Conservation (phyloP, 2,888 invertebrate species). For the Drosophila ochracea region DNA sequence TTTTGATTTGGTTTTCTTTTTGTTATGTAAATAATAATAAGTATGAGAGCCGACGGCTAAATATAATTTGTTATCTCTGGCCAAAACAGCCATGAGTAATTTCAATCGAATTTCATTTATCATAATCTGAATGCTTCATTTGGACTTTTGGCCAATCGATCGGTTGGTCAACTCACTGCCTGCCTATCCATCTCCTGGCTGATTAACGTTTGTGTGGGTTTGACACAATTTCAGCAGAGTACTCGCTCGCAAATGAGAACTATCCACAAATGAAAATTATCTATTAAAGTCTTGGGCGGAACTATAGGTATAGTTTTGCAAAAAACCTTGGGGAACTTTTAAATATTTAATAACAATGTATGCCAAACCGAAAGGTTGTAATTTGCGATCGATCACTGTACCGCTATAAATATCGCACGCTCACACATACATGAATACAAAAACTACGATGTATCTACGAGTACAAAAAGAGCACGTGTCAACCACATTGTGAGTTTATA, state of each 20-base stretch:
- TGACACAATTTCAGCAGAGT: constrained; percentile 22
- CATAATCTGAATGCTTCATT: constrained; percentile 20
- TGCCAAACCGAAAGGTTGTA: neutral
- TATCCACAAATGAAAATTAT: neutral
- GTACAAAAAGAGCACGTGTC: constrained; percentile 36
- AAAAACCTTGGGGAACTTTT: neutral
- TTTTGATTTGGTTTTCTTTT: constrained; percentile 31
- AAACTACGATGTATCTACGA: neutral
- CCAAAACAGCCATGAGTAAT: constrained; percentile 47
- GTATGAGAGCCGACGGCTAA: constrained; percentile 49
- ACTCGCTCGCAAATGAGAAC: neutral
- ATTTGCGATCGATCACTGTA: neutral
- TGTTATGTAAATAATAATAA: constrained; percentile 32
- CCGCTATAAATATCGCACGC: constrained; percentile 27
- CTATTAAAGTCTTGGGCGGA: neutral
- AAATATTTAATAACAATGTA: neutral
- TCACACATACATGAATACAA: neutral
- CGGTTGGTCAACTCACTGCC: neutral
- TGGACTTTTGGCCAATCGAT: neutral
- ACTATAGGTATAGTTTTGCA: neutral
- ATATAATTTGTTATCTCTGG: constrained; percentile 47
- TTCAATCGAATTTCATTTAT: constrained; percentile 27
- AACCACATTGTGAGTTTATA: constrained; percentile 21
- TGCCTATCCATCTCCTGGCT: constrained; percentile 1
- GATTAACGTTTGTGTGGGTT: constrained; percentile 54